Base-by-base conservation (phyloP, 2,888 invertebrate genomes). In the Elegia similella region DNA sequence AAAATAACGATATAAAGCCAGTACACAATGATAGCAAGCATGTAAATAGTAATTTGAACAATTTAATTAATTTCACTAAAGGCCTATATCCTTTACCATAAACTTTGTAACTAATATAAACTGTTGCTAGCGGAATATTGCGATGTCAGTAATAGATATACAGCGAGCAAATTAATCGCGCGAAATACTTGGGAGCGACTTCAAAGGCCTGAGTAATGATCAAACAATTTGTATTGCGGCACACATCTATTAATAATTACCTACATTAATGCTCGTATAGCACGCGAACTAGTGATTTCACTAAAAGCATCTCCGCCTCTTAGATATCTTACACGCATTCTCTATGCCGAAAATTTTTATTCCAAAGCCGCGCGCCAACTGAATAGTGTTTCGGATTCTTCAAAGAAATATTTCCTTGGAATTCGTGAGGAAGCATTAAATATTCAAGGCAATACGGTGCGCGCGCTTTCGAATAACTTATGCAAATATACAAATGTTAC, bases 211-310 rank as follows among this genome's bases (percentile, higher is more conserved):
- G 57, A 68, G 64, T 74, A 70, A 76, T 73, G 72, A 71, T 70
- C 73, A 73, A 72, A 70, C 72, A 68, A 75, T 76, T 78, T 77
- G 72, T 75, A 75, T 73, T 69, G 69, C 64, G 60, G 60, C 67
- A 77, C 68, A 73, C 73, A 64, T 72, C 66, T 79, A 78, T 75
- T 82, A 79, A 79, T 82, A 81, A 73, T n/a, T 73, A 70, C 63
- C 68, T 61, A 59, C 62, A 60, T 66, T 73, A 78, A 75, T 78
- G 75, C 76, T 81, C 82, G 84, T 82, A 56, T 61, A 61, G 69
- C 88, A 88, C 84, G 86, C 88, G 72, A 88, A 83, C 78, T 75
- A 78, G 84, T 81, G 84, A 87, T 88, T 87, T 76, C 63, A 75
- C 83, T 86, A 86, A 87, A 87, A 88, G 85, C 84, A 80, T 84